These are phyloP conservation scores for Caracal caracal DNA, from an alignment of 2,113 vertebrate genomes.

Conservation along the genomic window DNA sequence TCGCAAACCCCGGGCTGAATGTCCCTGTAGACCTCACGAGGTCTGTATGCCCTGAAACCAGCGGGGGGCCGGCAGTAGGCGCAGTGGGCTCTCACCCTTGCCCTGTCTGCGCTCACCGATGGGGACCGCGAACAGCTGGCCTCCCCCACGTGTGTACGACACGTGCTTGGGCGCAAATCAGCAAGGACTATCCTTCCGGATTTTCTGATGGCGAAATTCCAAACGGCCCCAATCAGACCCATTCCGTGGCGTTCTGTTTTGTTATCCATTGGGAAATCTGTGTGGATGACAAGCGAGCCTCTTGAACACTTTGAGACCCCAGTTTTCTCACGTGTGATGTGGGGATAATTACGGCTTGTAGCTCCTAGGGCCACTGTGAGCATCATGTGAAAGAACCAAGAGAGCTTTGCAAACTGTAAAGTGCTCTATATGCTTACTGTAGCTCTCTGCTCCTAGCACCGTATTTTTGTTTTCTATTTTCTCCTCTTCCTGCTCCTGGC, in stretches of 20 bases:
- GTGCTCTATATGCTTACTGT: rapidly evolving
- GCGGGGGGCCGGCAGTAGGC: background rate
- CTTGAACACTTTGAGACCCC: background rate
- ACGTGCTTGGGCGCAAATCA: rapidly evolving
- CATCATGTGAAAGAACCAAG: background rate
- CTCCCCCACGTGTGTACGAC: background rate
- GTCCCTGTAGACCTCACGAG: background rate
- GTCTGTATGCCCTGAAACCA: background rate
- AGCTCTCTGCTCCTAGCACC: rapidly evolving
- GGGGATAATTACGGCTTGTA: background rate
- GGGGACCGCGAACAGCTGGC: background rate
- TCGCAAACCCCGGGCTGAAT: background rate
- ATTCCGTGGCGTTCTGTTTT: background rate
- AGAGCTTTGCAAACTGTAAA: background rate
- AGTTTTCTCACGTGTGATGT: background rate
- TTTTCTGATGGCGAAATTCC: background rate
- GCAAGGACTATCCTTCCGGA: background rate
- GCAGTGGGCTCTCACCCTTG: rapidly evolving
- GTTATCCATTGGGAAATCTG: background rate
- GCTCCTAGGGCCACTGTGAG: background rate
- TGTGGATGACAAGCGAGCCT: background rate
- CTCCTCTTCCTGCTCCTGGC: background rate
- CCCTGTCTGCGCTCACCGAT: rapidly evolving
- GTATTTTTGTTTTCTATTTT: background rate
- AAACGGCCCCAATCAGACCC: background rate